Percentiles rank a stretch among this genome's conserved stretches.
phyloP scores from a whole-genome alignment of 2,113 vertebrate species.

The Percopsis transmontana region DNA sequence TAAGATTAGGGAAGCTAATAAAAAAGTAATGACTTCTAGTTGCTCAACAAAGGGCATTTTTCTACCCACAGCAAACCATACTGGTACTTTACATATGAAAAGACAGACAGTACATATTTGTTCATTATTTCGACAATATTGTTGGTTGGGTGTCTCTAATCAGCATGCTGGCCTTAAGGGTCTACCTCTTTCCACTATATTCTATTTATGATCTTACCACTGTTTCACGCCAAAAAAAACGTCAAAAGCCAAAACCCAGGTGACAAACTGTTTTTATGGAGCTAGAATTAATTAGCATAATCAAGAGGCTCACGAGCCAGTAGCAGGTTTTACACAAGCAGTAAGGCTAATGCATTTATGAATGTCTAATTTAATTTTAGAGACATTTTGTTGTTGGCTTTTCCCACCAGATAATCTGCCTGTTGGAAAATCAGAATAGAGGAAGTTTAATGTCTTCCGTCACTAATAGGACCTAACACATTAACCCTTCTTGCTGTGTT shows the following conservation, averaged over 20 bases:
- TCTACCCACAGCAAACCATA: too few relatives aligned
- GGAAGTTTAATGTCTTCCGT: conserved; percentile 51
- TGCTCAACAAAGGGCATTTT: too few relatives aligned
- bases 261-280: conserved; percentile 58
- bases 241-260: conserved; percentile 37
- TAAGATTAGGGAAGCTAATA: too few relatives aligned
- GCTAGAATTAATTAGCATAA: conserved; percentile 57
- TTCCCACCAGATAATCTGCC: not conserved
- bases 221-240: conserved; percentile 24
- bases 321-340: conserved; percentile 30
- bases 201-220: conserved; percentile 18
- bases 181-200: conserved; percentile 27
- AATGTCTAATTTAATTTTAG: conserved; percentile 65
- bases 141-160: not conserved
- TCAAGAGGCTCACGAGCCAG: conserved; percentile 45
- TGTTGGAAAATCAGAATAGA: conserved; percentile 45
- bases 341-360: conserved; percentile 68
- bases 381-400: conserved; percentile 57
- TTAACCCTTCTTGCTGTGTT: conserved; percentile 29
- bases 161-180: conserved; percentile 27
- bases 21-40: too few relatives aligned
- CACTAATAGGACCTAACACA: conserved; percentile 41
- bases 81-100: too few relatives aligned
- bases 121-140: not conserved
- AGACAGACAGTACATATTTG: too few relatives aligned